Percentiles rank a stretch among this genome's conserved stretches.
Evolutionary conservation across 2,888 invertebrate genomes (phyloP).

Genomic region (Trachelus tabidus): DNA sequence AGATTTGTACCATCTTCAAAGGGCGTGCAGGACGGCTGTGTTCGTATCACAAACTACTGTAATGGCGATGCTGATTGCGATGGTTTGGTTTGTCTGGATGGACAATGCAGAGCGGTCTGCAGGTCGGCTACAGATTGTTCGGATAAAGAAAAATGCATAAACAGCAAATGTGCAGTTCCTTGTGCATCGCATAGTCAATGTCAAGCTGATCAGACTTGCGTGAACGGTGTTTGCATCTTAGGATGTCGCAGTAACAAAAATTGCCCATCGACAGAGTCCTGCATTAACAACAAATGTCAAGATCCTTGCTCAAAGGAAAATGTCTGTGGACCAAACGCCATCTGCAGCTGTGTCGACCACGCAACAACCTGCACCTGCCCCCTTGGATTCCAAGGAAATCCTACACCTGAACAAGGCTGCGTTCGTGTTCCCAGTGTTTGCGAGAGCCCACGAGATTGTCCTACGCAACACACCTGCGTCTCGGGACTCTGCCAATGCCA

Average conservation of each 20-base stretch:
- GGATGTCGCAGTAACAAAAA: constrained; percentile 89
- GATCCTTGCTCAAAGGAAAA: constrained; percentile 83
- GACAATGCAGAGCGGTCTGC: constrained; percentile 87
- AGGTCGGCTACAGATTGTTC: constrained; percentile 82
- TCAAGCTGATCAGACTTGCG: constrained; percentile 81
- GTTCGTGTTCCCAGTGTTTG: constrained; percentile 83
- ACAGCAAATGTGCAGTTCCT: constrained; percentile 82
- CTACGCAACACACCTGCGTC: constrained; percentile 81
- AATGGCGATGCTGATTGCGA: constrained; percentile 79
- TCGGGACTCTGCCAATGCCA: constrained; percentile 82
- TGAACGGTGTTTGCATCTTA: constrained; percentile 80
- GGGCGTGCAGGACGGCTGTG: constrained; percentile 76
- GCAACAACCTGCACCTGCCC: constrained; percentile 84
- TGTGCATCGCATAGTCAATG: constrained; percentile 87
- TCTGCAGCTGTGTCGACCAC: constrained; percentile 82
- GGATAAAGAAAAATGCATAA: constrained; percentile 80
- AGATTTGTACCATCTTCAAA: constrained; percentile 79
- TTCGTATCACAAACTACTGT: constrained; percentile 77
- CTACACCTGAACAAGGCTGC: constrained; percentile 89
- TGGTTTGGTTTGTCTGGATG: constrained; percentile 82
- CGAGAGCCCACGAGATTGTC: constrained; percentile 77
- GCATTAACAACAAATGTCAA: constrained; percentile 85
- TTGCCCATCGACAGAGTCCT: constrained; percentile 81
- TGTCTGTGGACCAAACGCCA: constrained; percentile 86
- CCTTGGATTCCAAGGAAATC: constrained; percentile 86